phyloP scores from a whole-genome alignment of 2,797 vertebrate species.

The Dendrocincla fuliginosa region DNA sequence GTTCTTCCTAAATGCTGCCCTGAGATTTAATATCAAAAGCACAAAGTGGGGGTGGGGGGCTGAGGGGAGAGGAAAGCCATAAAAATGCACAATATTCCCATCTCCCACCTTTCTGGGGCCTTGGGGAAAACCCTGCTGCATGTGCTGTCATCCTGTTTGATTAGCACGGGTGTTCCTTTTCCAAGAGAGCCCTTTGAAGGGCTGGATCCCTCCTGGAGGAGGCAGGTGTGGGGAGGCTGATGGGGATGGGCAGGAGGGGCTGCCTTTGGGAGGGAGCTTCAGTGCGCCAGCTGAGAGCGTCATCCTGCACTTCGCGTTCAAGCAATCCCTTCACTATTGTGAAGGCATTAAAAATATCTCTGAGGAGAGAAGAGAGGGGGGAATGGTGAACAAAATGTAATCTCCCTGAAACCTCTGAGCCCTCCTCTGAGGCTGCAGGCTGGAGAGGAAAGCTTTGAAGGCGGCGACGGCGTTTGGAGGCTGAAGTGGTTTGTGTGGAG shows the following conservation, averaged over 20 bases:
- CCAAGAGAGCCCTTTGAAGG: conserved; percentile 1
- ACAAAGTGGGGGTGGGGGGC: background rate
- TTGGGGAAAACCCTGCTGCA: conserved; percentile 36
- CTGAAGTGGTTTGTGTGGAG: conserved; percentile 12
- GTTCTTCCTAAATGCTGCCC: background rate
- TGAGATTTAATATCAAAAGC: background rate
- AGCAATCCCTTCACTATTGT: conserved; percentile 45
- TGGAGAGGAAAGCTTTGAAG: conserved; percentile 40
- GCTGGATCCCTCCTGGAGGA: background rate
- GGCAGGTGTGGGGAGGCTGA: conserved; percentile 39
- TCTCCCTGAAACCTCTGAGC: conserved; percentile 36
- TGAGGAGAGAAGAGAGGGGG: background rate
- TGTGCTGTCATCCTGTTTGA: background rate
- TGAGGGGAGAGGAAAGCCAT: background rate
- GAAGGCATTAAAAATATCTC: conserved; percentile 34
- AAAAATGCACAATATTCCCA: background rate
- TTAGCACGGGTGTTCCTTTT: conserved; percentile 1
- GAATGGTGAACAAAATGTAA: background rate
- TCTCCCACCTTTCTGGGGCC: background rate
- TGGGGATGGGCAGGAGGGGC: background rate
- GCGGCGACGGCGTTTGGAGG: background rate
- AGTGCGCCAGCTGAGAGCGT: background rate
- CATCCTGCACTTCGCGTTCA: background rate
- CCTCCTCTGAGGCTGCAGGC: background rate
- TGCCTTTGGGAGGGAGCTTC: background rate